phyloP scores from a whole-genome alignment of 2,888 invertebrate species.

The Xylophagus ater region DNA sequence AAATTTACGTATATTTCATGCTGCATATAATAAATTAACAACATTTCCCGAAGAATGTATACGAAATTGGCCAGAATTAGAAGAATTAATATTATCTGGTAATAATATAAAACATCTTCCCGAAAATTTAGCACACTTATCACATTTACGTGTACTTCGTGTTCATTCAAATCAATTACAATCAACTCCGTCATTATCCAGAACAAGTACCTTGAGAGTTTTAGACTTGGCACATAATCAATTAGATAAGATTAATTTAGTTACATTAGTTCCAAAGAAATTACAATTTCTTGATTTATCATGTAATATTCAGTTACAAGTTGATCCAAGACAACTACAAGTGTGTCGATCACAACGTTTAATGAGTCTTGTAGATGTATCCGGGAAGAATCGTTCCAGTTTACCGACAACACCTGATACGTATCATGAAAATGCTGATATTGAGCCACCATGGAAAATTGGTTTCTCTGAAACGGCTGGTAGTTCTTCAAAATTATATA shows the following conservation, averaged over 20 bases:
- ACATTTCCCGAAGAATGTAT: slow-evolving; percentile 62
- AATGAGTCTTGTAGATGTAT: slow-evolving; percentile 73
- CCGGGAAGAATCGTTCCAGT: slow-evolving; percentile 61
- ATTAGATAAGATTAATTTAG: slow-evolving; percentile 65
- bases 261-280: slow-evolving; percentile 65
- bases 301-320: slow-evolving; percentile 69
- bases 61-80: slow-evolving; percentile 64
- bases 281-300: slow-evolving; percentile 76
- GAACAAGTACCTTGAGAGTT: slow-evolving; percentile 60
- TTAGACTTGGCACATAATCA: slow-evolving; percentile 79
- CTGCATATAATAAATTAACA: slow-evolving; percentile 68
- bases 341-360: slow-evolving; percentile 68
- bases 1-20: slow-evolving; percentile 58
- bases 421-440: slow-evolving; percentile 45
- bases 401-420: slow-evolving; percentile 46
- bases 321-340: slow-evolving; percentile 72
- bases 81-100: slow-evolving; percentile 72
- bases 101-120: slow-evolving; percentile 67
- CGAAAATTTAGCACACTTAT: slow-evolving; percentile 59
- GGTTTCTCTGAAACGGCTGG: slow-evolving; percentile 81
- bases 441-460: slow-evolving; percentile 62
- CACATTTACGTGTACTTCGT: slow-evolving; percentile 60
- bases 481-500: slow-evolving; percentile 56
- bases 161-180: slow-evolving; percentile 73
- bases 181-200: slow-evolving; percentile 64